Evolutionary conservation across 2,113 vertebrate genomes (phyloP).

Genomic region (Ahaetulla prasina): DNA sequence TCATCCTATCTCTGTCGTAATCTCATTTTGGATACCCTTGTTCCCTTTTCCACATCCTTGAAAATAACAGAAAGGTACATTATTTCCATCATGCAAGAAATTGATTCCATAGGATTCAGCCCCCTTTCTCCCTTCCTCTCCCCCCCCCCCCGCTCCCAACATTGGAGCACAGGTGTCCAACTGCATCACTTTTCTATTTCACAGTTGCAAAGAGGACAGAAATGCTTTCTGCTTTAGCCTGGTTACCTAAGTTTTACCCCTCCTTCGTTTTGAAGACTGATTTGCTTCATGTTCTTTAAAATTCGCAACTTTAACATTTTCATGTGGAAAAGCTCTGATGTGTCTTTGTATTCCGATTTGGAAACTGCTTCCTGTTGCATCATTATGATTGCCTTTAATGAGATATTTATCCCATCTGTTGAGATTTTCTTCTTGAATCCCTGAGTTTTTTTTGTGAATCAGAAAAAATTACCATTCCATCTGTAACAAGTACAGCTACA

Average conservation of each 20-base stretch:
- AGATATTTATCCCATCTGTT: neutral
- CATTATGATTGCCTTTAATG: neutral
- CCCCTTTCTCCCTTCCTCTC: neutral
- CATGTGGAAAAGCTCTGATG: neutral
- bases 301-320: neutral
- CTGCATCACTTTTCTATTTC: neutral
- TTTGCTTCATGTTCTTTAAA: neutral
- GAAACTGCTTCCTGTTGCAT: neutral
- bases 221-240: neutral
- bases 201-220: neutral
- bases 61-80: neutral
- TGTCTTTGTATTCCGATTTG: neutral
- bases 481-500: neutral
- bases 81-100: neutral
- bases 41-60: neutral
- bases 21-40: neutral
- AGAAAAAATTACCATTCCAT: neutral
- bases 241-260: neutral
- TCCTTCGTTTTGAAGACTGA: neutral
- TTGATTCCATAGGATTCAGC: neutral
- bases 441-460: neutral
- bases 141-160: rapidly evolving
- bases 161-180: neutral
- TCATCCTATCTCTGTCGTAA: neutral
- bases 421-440: neutral